These are phyloP conservation scores for Conger conger DNA, from an alignment of 2,113 vertebrate species.

Conservation along the genomic window DNA sequence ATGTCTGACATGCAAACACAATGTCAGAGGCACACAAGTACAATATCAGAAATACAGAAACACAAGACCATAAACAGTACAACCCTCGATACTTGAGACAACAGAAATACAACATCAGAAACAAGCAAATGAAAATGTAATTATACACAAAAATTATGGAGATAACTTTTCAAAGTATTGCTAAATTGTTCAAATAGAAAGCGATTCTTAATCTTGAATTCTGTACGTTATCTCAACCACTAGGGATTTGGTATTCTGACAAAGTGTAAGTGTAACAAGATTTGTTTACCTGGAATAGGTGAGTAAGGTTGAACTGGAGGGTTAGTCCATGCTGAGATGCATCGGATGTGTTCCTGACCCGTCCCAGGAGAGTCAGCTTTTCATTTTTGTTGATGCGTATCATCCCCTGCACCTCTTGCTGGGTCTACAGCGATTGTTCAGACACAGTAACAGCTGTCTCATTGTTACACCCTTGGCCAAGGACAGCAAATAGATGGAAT, in stretches of 20 bases:
- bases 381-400: slow-evolving; percentile 69
- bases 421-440: slow-evolving; percentile 54
- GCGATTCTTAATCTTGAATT: not conserved
- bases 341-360: slow-evolving; percentile 56
- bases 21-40: no score
- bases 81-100: not conserved
- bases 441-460: not conserved
- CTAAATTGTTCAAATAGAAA: not conserved
- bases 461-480: not conserved
- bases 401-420: slow-evolving; percentile 60
- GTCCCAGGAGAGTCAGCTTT: slow-evolving; percentile 63
- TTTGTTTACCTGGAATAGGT: slow-evolving; percentile 72
- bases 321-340: slow-evolving; percentile 49
- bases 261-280: not conserved
- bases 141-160: not conserved
- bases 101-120: not conserved
- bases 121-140: not conserved
- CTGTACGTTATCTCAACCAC: not conserved
- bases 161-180: not conserved
- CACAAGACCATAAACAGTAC: no score
- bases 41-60: no score
- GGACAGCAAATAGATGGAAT: not conserved
- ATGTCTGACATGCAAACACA: no score
- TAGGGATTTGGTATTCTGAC: not conserved
- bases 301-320: slow-evolving; percentile 63